Evolutionary conservation across 2,797 vertebrate genomes (phyloP), one percentile per base, ranked within the genome.

Genomic region (Danio albolineatus): DNA sequence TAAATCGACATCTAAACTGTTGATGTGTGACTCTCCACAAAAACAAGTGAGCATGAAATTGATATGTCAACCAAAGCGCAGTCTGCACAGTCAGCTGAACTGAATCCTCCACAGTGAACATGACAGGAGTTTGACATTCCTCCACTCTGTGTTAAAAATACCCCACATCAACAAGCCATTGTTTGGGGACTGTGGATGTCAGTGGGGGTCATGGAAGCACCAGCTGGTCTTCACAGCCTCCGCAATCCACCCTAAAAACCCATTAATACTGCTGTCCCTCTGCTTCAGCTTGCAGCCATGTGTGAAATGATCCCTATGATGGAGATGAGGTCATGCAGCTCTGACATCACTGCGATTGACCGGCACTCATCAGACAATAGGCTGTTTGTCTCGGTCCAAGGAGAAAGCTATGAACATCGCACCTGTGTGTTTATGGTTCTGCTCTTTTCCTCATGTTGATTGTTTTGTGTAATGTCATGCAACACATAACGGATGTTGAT

Each of bases 41-140:
- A 28, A 79, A 79, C 57, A 62, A 62, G 44, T 72, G 76, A 62
- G 17, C 38, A 17, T 79, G 46, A 71, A 73, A 79, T 69, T 44
- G 60, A 75, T 62, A 72, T 36, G 69, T 10, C 59, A 19, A 64
- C 46, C 12, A 64, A 38, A 19, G 10, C 17, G 1, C 49, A 6
- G 10, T 13, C 53, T 65, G 41, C 19, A 9, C 36, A 46, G 70
- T 57, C 36, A 56, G 28, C 56, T 16, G 14, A 38, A 43, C 73
- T 44, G 10, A 62, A 69, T 48, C 2, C 64, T 80, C 57, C 38
- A 21, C 74, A 76, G 80, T 76, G 6, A 21, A 84, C 88, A 84
- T 83, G 87, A 89, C 88, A 87, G 83, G 76, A 86, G 85, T 86
- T 49, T 78, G 86, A 86, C 91, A 92, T 92, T 93, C 90, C 90